These are phyloP conservation scores for Ceratina calcarata DNA, from an alignment of 1,140 invertebrate genomes.

Conservation along the genomic window DNA sequence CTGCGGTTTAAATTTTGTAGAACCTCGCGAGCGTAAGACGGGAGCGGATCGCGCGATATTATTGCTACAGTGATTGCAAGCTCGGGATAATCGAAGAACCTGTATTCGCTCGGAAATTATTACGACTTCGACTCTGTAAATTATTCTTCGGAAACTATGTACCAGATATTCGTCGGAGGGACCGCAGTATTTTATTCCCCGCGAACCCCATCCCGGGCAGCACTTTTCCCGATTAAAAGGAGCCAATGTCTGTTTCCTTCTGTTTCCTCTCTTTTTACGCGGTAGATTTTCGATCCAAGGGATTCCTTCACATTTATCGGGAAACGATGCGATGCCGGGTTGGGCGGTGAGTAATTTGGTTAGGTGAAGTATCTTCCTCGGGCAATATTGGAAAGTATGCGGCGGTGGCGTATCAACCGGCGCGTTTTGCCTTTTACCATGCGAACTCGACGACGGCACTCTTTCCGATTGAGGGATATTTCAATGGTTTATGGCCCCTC, in stretches of 20 bases:
- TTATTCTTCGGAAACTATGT: not conserved
- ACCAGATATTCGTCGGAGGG: too few species aligned
- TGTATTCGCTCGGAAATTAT: too few species aligned
- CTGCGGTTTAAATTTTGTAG: slow-evolving; percentile 18
- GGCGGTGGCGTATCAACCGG: slow-evolving; percentile 8
- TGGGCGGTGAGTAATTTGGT: slow-evolving; percentile 62
- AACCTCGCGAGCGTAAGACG: too few species aligned
- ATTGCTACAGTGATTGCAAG: too few species aligned
- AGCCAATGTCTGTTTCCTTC: slow-evolving; percentile 35
- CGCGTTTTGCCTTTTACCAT: slow-evolving; percentile 24
- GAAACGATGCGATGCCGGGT: slow-evolving; percentile 45
- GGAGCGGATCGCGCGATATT: too few species aligned
- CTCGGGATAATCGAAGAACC: too few species aligned
- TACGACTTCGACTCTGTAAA: too few species aligned
- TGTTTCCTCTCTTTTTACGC: slow-evolving; percentile 18
- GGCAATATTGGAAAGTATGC: slow-evolving; percentile 42
- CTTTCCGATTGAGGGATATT: slow-evolving; percentile 25
- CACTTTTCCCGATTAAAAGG: slow-evolving; percentile 63
- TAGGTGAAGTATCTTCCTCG: slow-evolving; percentile 65
- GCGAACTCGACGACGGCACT: slow-evolving; percentile 36
- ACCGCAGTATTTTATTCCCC: not conserved
- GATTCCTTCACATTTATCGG: slow-evolving; percentile 57
- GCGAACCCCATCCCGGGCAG: slow-evolving; percentile 40
- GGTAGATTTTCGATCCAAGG: slow-evolving; percentile 48
- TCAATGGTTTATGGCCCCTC: slow-evolving; percentile 14